phyloP scores from a whole-genome alignment of 2,113 vertebrate genomes.

The Abramis brama region DNA sequence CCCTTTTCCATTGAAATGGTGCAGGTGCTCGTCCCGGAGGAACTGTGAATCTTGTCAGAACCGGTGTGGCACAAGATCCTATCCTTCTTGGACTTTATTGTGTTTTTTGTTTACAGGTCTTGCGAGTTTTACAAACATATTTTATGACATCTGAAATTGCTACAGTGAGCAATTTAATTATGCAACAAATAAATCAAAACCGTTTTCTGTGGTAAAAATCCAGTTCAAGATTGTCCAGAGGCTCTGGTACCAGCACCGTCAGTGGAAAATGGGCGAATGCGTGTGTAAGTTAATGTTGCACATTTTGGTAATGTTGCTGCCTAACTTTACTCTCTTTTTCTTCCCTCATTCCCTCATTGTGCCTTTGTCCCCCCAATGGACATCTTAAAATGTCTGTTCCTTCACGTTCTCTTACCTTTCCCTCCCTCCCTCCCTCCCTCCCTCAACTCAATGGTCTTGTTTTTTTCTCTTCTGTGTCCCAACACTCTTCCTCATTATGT shows the following conservation, averaged over 20 bases:
- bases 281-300: slow-evolving; percentile 1
- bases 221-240: neutral
- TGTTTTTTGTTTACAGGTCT: no score
- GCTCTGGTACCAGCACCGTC: neutral
- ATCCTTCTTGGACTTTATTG: neutral
- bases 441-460: neutral
- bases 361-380: slow-evolving; percentile 53
- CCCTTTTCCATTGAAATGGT: slow-evolving; percentile 17
- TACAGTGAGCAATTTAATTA: neutral
- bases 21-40: neutral
- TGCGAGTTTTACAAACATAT: neutral
- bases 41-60: neutral
- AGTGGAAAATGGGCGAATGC: neutral
- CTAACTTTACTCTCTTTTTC: slow-evolving; percentile 76
- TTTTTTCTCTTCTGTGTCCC: slow-evolving; percentile 7
- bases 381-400: slow-evolving; percentile 64
- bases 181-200: neutral
- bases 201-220: neutral
- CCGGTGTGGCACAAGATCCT: neutral
- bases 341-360: slow-evolving; percentile 64
- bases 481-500: slow-evolving; percentile 17
- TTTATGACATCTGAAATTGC: neutral
- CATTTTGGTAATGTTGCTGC: slow-evolving; percentile 49
- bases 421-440: neutral
- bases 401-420: slow-evolving; percentile 54